Evolutionary conservation across 2,888 invertebrate species (phyloP), one percentile per base, ranked within the genome.

Genomic region (Acronicta leporina): DNA sequence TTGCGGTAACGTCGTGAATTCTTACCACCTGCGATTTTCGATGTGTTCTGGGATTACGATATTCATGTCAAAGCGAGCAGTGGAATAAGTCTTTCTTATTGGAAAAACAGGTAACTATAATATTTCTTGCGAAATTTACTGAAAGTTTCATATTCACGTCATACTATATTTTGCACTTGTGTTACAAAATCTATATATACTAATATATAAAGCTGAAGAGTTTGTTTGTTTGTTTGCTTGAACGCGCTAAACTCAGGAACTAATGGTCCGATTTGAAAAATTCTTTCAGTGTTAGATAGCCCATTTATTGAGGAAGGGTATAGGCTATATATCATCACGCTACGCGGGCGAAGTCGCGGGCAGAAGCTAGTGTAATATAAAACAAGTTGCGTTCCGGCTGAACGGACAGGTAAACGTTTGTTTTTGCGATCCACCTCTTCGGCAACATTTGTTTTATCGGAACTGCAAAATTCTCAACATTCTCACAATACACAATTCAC

Each of bases 41-140:
- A 78, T 76, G 68, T 80, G 71, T 78, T 81, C 63, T 51, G 68
- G 75, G 82, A 84, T 84, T 85, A 85, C 79, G 81, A 83, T 85
- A 82, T 83, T 80, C 79, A 79, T 78, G 79, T 81, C 80, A 80
- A 77, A 63, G 53, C 44, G 51, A 52, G 51, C 60, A 63, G 48
- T 53, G 57, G 63, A 69, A 77, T 78, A 77, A 81, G 74, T 75
- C 77, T 70, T 65, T 54, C 68, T 68, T 79, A 81, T 79, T 79
- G 76, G 63, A 49, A 71, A 75, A 76, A 74, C 59, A 64, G 54
- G 33, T 15, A 73, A 69, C 65, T 71, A 64, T 56, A 56, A 67
- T 72, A 65, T 63, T 14, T 42, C 33, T 25, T 49, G 40, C 51
- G 40, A 44, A 51, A 44, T 54, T 63, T 69, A 67, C 62, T 54